Evolutionary conservation across 64 coral and sea anemone genomes (phyloP).

Genomic region (Catalaphyllia jardinei): DNA sequence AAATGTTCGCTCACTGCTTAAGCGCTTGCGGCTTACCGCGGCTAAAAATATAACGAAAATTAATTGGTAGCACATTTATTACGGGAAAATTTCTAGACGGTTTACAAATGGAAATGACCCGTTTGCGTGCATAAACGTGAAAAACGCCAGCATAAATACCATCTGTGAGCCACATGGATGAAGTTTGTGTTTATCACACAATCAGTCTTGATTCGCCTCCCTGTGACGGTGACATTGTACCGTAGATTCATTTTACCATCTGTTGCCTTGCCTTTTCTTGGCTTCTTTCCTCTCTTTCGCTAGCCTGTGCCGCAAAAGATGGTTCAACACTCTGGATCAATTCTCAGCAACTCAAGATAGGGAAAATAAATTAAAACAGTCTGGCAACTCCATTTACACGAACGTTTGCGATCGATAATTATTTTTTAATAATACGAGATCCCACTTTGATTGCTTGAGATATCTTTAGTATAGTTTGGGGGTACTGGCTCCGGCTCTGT

Average conservation of each 20-base stretch:
- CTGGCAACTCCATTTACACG: no score
- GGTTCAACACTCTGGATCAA: no score
- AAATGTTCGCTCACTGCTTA: not conserved
- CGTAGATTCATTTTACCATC: not conserved
- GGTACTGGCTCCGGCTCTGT: not conserved
- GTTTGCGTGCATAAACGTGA: not conserved
- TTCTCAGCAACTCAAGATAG: no score
- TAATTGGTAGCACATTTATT: not conserved
- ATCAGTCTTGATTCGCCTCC: not conserved
- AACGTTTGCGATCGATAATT: not conserved
- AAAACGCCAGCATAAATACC: not conserved
- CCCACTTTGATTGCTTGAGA: not conserved
- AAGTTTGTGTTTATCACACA: not conserved
- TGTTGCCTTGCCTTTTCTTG: not conserved
- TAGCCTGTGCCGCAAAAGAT: no score
- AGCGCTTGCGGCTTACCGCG: not conserved
- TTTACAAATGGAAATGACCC: not conserved
- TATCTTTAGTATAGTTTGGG: not conserved
- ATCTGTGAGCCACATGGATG: not conserved
- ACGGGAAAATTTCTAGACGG: not conserved
- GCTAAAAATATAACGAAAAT: conserved; percentile 3
- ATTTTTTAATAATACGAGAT: not conserved
- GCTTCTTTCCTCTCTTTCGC: not conserved
- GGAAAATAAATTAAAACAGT: no score
- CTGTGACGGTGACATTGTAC: not conserved